A percentile compares a stretch with the other conserved stretches of the same genome.
These are phyloP conservation scores for Gyrodactylus bullatarudis DNA, from an alignment of 1,140 invertebrate genomes.

Conservation along the genomic window DNA sequence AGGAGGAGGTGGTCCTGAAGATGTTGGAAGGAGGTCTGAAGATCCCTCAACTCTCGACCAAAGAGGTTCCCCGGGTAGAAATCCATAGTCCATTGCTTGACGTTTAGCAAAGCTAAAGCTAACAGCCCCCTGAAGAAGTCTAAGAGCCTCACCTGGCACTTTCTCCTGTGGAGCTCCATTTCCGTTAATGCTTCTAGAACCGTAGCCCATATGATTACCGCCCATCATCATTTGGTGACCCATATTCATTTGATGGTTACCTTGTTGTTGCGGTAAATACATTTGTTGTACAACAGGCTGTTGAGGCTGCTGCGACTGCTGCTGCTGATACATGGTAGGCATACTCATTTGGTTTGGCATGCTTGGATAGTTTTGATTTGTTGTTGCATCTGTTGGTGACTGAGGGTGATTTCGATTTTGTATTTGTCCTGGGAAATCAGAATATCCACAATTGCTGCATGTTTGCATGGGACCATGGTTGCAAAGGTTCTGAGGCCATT, in stretches of 20 bases:
- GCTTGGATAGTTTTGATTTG: background rate
- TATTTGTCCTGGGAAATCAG: background rate
- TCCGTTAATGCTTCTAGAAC: background rate
- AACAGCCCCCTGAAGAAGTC: background rate
- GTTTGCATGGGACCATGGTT: background rate
- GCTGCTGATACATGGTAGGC: background rate
- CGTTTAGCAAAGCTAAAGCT: background rate
- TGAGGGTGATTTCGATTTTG: background rate
- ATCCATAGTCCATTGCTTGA: background rate
- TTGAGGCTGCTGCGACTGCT: background rate
- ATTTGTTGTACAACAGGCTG: background rate
- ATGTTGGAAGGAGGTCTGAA: background rate
- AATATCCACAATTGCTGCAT: background rate
- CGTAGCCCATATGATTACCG: background rate
- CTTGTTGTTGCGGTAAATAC: background rate
- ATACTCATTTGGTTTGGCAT: background rate
- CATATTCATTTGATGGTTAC: background rate
- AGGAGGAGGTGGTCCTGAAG: background rate
- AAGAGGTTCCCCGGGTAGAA: background rate
- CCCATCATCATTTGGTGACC: no score
- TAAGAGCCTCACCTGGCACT: background rate
- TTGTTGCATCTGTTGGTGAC: background rate
- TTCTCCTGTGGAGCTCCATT: background rate
- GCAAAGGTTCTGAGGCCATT: no score
- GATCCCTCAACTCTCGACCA: background rate